Evolutionary conservation across 2,888 invertebrate species (phyloP).

Genomic region (Sarcophaga caerulescens): DNA sequence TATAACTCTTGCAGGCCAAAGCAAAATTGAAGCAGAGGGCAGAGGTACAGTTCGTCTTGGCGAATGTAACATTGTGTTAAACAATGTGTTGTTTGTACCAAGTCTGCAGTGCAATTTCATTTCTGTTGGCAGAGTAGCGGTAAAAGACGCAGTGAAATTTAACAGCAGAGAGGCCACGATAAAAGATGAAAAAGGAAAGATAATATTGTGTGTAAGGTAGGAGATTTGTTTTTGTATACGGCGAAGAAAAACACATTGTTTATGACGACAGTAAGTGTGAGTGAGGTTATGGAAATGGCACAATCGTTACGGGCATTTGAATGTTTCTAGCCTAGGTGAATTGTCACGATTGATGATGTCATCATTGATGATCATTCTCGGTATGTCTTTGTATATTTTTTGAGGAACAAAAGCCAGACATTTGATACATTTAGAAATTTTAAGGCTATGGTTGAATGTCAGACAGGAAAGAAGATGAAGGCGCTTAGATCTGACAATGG

Average conservation of each 20-base stretch:
- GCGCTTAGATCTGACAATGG: no score
- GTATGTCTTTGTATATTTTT: no score
- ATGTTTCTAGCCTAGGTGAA: conserved; percentile 38
- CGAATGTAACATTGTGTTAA: conserved; percentile 18
- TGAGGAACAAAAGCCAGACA: no score
- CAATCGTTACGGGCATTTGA: background rate
- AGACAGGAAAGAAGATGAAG: no score
- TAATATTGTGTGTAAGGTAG: conserved; percentile 32
- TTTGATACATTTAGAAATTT: no score
- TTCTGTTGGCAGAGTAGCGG: no score
- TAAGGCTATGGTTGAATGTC: no score
- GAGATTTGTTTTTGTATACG: conserved; percentile 39
- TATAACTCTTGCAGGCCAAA: background rate
- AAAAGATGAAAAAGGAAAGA: conserved; percentile 13
- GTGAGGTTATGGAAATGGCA: conserved; percentile 46
- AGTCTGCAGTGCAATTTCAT: conserved; percentile 28
- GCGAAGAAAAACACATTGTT: conserved; percentile 20
- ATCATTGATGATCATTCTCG: no score
- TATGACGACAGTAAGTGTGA: background rate
- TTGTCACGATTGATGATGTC: no score
- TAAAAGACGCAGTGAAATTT: conserved; percentile 36
- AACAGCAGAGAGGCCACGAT: conserved; percentile 24
- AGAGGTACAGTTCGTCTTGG: conserved; percentile 30
- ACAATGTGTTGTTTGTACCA: conserved; percentile 48
- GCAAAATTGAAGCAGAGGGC: conserved; percentile 40